phyloP scores from a whole-genome alignment of 2,113 vertebrate species.

The Isichthys henryi region DNA sequence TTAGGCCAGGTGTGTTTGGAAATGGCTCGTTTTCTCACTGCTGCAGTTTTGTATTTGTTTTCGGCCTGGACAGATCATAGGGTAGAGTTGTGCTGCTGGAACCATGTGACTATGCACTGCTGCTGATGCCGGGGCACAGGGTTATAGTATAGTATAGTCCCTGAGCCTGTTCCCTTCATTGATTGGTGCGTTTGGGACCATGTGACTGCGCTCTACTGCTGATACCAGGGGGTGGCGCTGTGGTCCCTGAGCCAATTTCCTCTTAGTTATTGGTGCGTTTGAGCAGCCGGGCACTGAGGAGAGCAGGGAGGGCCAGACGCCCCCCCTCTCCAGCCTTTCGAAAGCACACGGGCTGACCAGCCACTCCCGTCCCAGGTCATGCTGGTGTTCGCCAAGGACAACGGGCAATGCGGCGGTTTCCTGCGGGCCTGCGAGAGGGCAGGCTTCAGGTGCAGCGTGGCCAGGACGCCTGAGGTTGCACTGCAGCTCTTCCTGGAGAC shows the following conservation, averaged over 20 bases:
- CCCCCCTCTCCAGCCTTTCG: slow-evolving; percentile 12
- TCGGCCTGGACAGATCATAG: neutral
- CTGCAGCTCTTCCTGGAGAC: slow-evolving; percentile 84
- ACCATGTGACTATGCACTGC: neutral
- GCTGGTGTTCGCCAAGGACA: slow-evolving; percentile 95
- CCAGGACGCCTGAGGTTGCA: slow-evolving; percentile 73
- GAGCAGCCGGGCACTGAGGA: neutral
- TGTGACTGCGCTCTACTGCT: neutral
- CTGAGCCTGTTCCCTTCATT: too few species aligned
- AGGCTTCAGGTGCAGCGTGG: slow-evolving; percentile 76
- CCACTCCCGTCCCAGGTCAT: slow-evolving; percentile 69
- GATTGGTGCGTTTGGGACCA: neutral
- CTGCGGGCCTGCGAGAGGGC: slow-evolving; percentile 88
- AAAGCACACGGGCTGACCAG: neutral
- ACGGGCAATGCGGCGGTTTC: slow-evolving; percentile 88
- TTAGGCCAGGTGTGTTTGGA: slow-evolving; percentile 38
- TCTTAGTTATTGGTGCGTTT: neutral
- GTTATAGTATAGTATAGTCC: neutral
- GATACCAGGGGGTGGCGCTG: neutral
- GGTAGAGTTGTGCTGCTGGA: neutral
- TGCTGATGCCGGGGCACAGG: neutral
- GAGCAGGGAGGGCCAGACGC: neutral
- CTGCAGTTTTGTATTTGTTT: slow-evolving; percentile 33
- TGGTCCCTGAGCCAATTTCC: neutral
- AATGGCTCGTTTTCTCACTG: slow-evolving; percentile 58